These are phyloP conservation scores for Bambusicola thoracicus DNA, from an alignment of 2,113 vertebrate species.

Conservation along the genomic window DNA sequence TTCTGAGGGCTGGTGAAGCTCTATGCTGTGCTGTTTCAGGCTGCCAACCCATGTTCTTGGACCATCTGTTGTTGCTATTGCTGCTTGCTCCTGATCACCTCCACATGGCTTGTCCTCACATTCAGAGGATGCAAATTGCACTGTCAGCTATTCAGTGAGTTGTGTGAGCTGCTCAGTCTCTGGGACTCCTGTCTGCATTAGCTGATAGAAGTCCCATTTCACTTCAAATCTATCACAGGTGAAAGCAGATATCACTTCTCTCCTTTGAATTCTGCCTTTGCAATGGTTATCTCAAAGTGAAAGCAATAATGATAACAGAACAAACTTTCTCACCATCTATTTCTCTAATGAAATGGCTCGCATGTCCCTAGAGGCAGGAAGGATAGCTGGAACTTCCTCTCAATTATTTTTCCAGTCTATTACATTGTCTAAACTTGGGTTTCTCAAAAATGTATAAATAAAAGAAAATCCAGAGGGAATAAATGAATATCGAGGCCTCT, in stretches of 20 bases:
- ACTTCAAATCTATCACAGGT: not conserved
- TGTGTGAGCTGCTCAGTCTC: not conserved
- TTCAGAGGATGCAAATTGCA: not conserved
- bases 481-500: not conserved
- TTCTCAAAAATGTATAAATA: conserved; percentile 39
- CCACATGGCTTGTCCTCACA: accelerated
- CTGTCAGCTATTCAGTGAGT: not conserved
- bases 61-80: not conserved
- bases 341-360: conserved; percentile 23
- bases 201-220: not conserved
- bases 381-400: conserved; percentile 29
- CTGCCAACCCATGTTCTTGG: not conserved
- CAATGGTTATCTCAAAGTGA: not conserved
- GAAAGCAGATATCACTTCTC: not conserved
- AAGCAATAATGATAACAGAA: not conserved
- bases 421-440: conserved; percentile 41
- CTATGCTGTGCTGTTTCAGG: not conserved
- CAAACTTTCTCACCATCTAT: not conserved
- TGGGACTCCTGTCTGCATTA: not conserved
- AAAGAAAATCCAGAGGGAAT: not conserved
- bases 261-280: not conserved
- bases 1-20: not conserved
- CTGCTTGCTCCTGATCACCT: not conserved
- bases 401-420: conserved; percentile 73
- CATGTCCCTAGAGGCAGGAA: not conserved